Base-by-base conservation (phyloP, 1,140 invertebrate genomes). In the Anthonomus grandis region DNA sequence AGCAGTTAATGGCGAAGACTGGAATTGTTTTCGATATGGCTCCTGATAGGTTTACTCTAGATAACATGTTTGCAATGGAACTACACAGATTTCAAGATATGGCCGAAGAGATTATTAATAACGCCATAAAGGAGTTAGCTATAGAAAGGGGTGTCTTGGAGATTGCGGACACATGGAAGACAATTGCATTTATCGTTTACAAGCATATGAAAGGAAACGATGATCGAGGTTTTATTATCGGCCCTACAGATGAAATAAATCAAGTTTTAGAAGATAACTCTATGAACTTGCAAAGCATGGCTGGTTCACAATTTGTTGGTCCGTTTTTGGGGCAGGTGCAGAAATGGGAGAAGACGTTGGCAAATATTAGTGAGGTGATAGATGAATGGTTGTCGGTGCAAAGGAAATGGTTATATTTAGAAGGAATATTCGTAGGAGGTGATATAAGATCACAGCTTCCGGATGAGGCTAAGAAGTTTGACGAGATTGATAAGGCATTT, bases 11-110 rank as follows among this genome's bases (percentile, higher is more conserved):
- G 91, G 73, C 80, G 5, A 91, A 90, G 72, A 95, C 92, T 34
- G 87, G 89, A 2, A 77, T 86, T 61, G 72, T 81, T 56, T 95
- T 95, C 68, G 90, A 95, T 67, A 93, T 95, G 85, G 80, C 86
- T 2, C 83, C 90, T 1, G 85, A 91, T 3, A 81, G 85, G 50
- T 95, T 95, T 65, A 95, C 91, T 0, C 74, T 95, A 49, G 86
- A 90, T 55, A 92, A 93, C 65, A 87, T 96, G 82, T 96, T 96
- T 75, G 79, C 84, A 1, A 94, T 96, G 91, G 86, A 95, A 66
- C 70, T 95, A 48, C 85, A 91, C 65, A 82, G 86, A 57, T 91
- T 91, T 67, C 84, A 89, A 69, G 90, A 93, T 0, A 86, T 88
- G 9, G 87, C 84, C 15, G 85, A 91, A 69, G 83, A 86, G 64